Percentiles rank a stretch among this genome's conserved stretches.
phyloP scores from a whole-genome alignment of 2,113 vertebrate species.

The Pipa parva region DNA sequence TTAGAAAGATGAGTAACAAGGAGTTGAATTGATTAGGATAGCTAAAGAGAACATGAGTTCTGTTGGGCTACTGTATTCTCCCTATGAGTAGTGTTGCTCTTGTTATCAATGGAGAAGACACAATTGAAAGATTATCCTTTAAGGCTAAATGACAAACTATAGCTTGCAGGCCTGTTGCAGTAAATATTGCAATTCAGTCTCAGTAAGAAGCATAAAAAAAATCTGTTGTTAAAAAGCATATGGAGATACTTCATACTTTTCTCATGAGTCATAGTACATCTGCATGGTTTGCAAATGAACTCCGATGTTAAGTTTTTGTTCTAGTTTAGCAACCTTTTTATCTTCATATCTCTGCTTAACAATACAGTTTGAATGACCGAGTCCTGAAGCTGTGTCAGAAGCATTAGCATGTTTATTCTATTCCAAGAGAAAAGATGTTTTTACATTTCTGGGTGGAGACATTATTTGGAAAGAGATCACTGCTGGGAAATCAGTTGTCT shows the following conservation, averaged over 20 bases:
- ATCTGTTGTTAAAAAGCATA: conserved; percentile 15
- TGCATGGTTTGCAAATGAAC: conserved; percentile 15
- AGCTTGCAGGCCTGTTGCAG: too few species aligned
- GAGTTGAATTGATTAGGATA: too few species aligned
- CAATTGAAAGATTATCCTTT: too few species aligned
- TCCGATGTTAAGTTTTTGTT: conserved; percentile 11
- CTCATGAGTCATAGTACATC: conserved; percentile 19
- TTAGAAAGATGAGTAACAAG: too few species aligned
- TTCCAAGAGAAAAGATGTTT: background rate
- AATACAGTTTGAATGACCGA: background rate
- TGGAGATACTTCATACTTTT: conserved; percentile 15
- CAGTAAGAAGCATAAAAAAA: conserved; percentile 15
- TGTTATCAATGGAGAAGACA: too few species aligned
- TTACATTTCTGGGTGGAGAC: background rate
- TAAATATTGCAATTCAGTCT: background rate
- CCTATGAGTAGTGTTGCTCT: too few species aligned
- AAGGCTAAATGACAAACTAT: too few species aligned
- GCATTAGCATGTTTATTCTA: background rate
- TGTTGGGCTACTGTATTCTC: too few species aligned
- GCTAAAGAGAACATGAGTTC: too few species aligned
- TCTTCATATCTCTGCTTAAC: background rate
- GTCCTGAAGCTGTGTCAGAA: background rate
- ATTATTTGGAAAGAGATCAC: background rate
- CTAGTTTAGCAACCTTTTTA: conserved; percentile 6
- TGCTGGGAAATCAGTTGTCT: background rate